These are phyloP conservation scores for Diabrotica balteata DNA, from an alignment of 2,888 invertebrate species.

Conservation along the genomic window DNA sequence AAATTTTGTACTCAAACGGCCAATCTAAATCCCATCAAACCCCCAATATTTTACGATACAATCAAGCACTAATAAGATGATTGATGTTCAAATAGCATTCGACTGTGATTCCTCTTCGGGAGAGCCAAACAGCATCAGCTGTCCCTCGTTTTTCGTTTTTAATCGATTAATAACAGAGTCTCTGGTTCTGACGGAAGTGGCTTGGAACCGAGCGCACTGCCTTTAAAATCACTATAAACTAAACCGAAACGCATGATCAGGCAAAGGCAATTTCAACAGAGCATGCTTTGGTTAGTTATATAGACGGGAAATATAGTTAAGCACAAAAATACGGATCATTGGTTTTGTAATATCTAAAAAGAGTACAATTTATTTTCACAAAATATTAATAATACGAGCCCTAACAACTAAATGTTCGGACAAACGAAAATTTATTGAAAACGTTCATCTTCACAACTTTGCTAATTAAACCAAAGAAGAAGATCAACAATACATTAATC, in stretches of 20 bases:
- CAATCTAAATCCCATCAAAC: conserved; percentile 19
- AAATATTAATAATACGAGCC: too few species aligned
- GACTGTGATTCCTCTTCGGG: conserved; percentile 31
- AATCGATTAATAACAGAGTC: conserved; percentile 31
- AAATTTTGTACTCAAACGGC: conserved; percentile 8
- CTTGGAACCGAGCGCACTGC: conserved; percentile 16
- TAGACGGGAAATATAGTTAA: conserved; percentile 5
- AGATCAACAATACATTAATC: too few species aligned
- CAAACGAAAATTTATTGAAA: too few species aligned
- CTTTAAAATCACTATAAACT: conserved; percentile 24
- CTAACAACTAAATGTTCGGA: too few species aligned
- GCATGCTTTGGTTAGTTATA: conserved; percentile 10
- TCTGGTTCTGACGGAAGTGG: conserved; percentile 28
- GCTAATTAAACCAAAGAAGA: too few species aligned
- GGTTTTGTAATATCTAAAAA: background rate
- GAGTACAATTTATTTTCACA: background rate
- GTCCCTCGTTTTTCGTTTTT: conserved; percentile 24
- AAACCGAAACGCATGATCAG: conserved; percentile 20
- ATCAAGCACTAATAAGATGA: conserved; percentile 34
- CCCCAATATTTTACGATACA: conserved; percentile 16
- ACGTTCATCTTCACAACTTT: too few species aligned
- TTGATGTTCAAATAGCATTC: conserved; percentile 34
- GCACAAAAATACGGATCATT: conserved; percentile 12
- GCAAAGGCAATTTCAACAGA: conserved; percentile 20
- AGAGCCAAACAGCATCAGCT: conserved; percentile 28